Evolutionary conservation across 2,113 vertebrate genomes (phyloP).

Genomic region (Eurystomus gularis): DNA sequence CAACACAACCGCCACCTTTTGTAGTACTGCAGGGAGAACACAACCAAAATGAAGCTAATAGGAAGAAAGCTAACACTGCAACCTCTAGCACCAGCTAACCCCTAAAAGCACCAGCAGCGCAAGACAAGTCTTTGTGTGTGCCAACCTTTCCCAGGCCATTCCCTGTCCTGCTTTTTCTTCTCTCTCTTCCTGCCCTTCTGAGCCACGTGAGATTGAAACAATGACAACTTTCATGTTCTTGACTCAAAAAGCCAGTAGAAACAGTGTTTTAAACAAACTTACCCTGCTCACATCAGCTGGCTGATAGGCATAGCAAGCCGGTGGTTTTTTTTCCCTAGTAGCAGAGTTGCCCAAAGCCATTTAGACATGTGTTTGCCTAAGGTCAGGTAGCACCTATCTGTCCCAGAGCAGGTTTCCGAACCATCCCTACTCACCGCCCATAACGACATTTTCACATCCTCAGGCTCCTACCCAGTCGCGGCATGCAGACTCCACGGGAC

Average conservation of each 20-base stretch:
- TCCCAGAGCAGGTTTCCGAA: neutral
- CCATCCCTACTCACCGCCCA: fast-evolving
- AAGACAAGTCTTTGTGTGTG: neutral
- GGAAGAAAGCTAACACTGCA: neutral
- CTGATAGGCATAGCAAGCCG: neutral
- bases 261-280: neutral
- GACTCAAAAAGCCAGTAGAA: neutral
- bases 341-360: neutral
- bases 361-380: neutral
- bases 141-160: neutral
- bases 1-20: neutral
- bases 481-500: neutral
- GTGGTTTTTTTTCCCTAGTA: neutral
- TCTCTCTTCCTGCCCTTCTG: neutral
- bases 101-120: neutral
- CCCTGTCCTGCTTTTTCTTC: neutral
- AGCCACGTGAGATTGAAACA: neutral
- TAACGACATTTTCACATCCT: neutral
- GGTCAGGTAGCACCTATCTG: neutral
- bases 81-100: neutral
- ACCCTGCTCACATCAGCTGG: neutral
- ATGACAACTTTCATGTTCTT: fast-evolving
- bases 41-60: neutral
- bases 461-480: neutral
- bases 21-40: neutral